A percentile compares a stretch with the other conserved stretches of the same genome.
phyloP scores from a whole-genome alignment of 2,113 vertebrate species.

The Orthonyx spaldingii region DNA sequence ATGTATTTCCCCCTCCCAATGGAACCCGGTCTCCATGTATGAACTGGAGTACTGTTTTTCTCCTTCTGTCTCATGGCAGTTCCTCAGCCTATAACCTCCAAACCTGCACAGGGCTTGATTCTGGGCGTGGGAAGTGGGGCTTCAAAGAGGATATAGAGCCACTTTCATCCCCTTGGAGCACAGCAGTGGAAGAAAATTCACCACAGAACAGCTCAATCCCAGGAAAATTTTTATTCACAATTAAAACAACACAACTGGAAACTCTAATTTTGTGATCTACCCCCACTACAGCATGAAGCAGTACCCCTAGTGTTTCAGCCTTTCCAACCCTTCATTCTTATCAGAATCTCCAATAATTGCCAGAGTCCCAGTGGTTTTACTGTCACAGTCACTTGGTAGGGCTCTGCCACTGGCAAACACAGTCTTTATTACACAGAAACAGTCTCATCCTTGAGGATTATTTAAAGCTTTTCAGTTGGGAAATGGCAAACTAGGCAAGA shows the following conservation, averaged over 20 bases:
- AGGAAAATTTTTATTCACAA: background rate
- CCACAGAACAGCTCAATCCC: background rate
- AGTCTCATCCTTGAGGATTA: background rate
- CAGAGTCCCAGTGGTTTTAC: background rate
- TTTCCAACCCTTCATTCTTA: background rate
- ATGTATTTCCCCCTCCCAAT: background rate
- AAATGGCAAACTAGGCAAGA: background rate
- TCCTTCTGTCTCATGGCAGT: background rate
- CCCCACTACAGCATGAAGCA: background rate
- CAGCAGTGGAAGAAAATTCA: background rate
- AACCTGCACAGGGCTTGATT: background rate
- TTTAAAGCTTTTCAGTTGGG: background rate
- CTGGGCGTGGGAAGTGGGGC: background rate
- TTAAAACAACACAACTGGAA: background rate
- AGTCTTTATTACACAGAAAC: background rate
- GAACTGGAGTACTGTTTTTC: rapidly evolving
- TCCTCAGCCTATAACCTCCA: background rate
- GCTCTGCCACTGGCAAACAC: background rate
- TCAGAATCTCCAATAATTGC: background rate
- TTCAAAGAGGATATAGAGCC: background rate
- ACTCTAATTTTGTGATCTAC: background rate
- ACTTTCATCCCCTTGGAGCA: background rate
- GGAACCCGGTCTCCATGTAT: background rate
- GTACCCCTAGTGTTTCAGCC: background rate
- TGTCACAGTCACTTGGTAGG: background rate